Percentiles rank a stretch among this genome's conserved stretches.
Evolutionary conservation across 2,113 vertebrate genomes (phyloP).

Genomic region (Prunella fulvescens): DNA sequence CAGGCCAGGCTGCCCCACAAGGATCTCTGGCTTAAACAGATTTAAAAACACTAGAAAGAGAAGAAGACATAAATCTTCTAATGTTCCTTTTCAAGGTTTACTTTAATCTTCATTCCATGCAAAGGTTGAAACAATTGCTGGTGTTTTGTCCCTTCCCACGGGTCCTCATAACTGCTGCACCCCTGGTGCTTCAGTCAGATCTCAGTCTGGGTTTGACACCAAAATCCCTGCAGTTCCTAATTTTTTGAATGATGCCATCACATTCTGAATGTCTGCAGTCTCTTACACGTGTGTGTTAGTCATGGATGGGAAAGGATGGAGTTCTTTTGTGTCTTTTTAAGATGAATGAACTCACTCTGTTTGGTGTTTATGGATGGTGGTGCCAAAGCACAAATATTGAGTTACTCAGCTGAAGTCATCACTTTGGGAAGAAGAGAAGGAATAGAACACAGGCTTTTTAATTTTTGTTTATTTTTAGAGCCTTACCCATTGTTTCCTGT

Average conservation of each 20-base stretch:
- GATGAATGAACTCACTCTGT: neutral
- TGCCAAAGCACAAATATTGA: neutral
- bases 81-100: neutral
- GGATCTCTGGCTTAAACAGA: neutral
- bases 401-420: neutral
- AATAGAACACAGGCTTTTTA: neutral
- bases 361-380: neutral
- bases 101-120: neutral
- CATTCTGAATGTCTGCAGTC: neutral
- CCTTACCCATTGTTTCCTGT: neutral
- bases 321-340: neutral
- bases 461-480: neutral
- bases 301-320: neutral
- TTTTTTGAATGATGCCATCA: neutral
- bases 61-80: neutral
- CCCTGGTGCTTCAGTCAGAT: neutral
- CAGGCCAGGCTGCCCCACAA: neutral
- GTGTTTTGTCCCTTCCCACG: rapidly evolving
- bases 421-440: neutral
- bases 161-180: neutral
- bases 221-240: neutral
- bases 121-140: neutral
- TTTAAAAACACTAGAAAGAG: too few species aligned
- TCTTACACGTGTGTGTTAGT: neutral
- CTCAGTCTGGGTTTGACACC: neutral